Evolutionary conservation across 2,797 vertebrate genomes (phyloP).

Genomic region (Tangara arthus): DNA sequence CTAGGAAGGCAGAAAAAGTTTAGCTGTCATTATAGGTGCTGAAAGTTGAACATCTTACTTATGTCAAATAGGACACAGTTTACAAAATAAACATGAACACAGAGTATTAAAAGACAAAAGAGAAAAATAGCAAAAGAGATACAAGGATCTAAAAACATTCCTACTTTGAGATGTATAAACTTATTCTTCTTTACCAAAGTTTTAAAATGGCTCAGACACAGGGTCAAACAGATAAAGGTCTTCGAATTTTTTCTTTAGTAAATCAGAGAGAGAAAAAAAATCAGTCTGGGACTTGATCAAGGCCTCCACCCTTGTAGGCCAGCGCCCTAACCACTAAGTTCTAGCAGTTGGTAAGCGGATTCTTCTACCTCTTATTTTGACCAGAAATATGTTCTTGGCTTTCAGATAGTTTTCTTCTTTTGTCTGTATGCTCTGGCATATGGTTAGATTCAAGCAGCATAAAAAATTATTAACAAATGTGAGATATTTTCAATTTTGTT

Average conservation of each 20-base stretch:
- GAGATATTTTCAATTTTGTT: not conserved
- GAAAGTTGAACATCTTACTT: not conserved
- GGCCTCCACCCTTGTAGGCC: not conserved
- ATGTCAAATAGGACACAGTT: not conserved
- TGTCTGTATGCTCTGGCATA: not conserved
- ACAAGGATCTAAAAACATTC: not conserved
- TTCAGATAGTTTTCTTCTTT: not conserved
- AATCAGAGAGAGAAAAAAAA: not conserved
- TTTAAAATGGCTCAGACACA: not conserved
- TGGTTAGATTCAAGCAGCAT: not conserved
- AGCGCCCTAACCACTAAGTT: not conserved
- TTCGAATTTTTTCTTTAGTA: not conserved
- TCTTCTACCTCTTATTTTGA: not conserved
- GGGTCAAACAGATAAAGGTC: not conserved
- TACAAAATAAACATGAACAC: not conserved
- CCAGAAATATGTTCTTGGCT: not conserved
- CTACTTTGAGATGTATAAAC: not conserved
- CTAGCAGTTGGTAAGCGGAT: not conserved
- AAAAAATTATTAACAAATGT: not conserved
- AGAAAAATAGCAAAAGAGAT: not conserved
- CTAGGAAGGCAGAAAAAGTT: not conserved
- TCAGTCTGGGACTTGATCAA: not conserved
- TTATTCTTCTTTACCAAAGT: not conserved
- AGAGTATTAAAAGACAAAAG: not conserved
- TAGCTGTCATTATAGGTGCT: not conserved